Conservation (phyloP, 2,113 vertebrate species). For the Oxyruncus cristatus region DNA sequence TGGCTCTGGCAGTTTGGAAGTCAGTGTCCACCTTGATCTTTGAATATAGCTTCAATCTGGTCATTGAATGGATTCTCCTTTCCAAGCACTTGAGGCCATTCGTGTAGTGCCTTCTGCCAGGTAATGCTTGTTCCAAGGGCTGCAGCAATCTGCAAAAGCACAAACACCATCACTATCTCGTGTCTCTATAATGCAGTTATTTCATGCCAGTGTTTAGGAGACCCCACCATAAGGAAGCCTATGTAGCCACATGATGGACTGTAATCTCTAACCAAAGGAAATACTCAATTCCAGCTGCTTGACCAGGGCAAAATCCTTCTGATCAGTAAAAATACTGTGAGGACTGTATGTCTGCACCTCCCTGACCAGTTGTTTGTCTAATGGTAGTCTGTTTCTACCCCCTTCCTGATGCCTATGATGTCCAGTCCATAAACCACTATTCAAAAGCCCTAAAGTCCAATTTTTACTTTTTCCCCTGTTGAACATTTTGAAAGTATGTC, state of each 20-base stretch:
- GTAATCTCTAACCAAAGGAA: background rate
- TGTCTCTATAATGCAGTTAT: fast-evolving
- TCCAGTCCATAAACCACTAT: background rate
- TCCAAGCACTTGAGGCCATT: constrained; percentile 73
- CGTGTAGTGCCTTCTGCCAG: constrained; percentile 58
- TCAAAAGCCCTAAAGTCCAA: background rate
- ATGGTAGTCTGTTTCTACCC: background rate
- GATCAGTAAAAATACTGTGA: background rate
- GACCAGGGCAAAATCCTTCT: background rate
- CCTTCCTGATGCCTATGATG: background rate
- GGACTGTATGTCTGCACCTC: background rate
- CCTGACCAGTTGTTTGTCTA: background rate
- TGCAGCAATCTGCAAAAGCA: constrained; percentile 62
- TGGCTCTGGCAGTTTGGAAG: fast-evolving
- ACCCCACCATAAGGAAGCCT: background rate
- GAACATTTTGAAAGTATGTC: background rate
- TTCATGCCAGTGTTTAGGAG: background rate
- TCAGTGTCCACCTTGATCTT: constrained; percentile 78
- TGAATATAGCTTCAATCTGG: constrained; percentile 72
- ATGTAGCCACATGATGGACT: background rate
- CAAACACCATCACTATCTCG: background rate
- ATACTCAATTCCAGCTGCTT: background rate
- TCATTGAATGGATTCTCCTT: constrained; percentile 75
- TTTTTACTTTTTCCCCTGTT: fast-evolving
- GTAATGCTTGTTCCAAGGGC: constrained; percentile 58